phyloP scores from a whole-genome alignment of 2,888 invertebrate species.

The Sminthurides aquaticus region DNA sequence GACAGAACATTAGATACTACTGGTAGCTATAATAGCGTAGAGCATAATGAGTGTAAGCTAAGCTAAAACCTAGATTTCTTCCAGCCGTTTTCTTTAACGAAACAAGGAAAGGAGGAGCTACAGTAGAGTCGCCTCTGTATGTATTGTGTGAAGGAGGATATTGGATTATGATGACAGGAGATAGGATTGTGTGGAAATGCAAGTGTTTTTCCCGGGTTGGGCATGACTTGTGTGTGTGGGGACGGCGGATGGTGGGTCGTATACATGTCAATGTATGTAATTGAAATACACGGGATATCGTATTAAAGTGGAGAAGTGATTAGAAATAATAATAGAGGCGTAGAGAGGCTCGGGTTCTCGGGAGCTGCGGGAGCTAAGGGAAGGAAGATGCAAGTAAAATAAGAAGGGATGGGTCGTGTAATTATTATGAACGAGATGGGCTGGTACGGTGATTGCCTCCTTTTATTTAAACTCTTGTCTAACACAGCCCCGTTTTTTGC shows the following conservation, averaged over 20 bases:
- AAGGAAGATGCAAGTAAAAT: constrained; percentile 36
- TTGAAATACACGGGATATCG: constrained; percentile 11
- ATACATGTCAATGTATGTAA: constrained; percentile 5
- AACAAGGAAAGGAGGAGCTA: too few species aligned
- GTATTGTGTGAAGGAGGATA: too few species aligned
- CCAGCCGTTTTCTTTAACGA: too few species aligned
- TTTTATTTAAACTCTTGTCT: constrained; percentile 38
- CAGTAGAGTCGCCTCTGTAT: too few species aligned
- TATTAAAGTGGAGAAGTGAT: constrained; percentile 25
- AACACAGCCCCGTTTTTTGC: constrained; percentile 2
- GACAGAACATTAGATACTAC: too few species aligned
- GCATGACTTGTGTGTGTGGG: neutral
- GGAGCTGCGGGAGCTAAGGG: constrained; percentile 30
- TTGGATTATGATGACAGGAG: too few species aligned
- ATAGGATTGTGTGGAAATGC: neutral
- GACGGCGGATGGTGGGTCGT: neutral
- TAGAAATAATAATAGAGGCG: constrained; percentile 31
- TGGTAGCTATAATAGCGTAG: too few species aligned
- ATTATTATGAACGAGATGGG: constrained; percentile 41
- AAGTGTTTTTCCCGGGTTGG: neutral
- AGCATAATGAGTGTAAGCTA: too few species aligned
- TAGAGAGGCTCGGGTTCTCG: constrained; percentile 22
- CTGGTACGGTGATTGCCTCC: constrained; percentile 35
- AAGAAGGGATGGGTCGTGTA: constrained; percentile 41
- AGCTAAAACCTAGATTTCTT: too few species aligned